A percentile compares a stretch with the other conserved stretches of the same genome.
phyloP scores from a whole-genome alignment of 2,888 invertebrate genomes.

The Pimpla rufipes region DNA sequence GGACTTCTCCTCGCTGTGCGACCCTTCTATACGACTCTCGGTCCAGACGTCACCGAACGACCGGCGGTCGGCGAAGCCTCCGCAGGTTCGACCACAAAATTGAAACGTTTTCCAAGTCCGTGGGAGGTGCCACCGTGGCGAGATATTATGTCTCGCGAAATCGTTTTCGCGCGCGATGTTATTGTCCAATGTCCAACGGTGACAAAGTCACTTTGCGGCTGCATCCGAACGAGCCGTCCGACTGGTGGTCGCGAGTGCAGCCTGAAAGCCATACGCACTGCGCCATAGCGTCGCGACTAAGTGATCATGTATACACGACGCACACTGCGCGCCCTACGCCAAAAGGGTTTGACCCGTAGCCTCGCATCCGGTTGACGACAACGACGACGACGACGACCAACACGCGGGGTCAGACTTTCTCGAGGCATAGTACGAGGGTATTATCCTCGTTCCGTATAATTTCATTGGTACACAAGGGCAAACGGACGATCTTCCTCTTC shows the following conservation, averaged over 20 bases:
- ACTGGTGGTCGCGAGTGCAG: conserved; percentile 1
- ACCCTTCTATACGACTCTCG: conserved; percentile 14
- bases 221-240: conserved; percentile 28
- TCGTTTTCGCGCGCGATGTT: conserved; percentile 47
- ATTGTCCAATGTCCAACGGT: conserved; percentile 37
- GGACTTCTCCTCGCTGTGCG: neutral
- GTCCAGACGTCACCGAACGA: conserved; percentile 10
- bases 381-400: conserved; percentile 56
- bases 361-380: conserved; percentile 67
- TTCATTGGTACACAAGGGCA: conserved; percentile 63
- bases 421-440: conserved; percentile 59
- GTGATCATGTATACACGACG: conserved; percentile 29
- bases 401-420: conserved; percentile 48
- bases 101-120: conserved; percentile 48
- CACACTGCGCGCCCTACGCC: conserved; percentile 14
- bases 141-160: conserved; percentile 47
- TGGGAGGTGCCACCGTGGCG: conserved; percentile 50
- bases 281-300: conserved; percentile 51
- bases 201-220: conserved; percentile 66
- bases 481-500: conserved; percentile 46
- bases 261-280: conserved; percentile 24
- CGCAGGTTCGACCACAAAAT: conserved; percentile 41
- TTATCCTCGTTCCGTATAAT: conserved; percentile 67
- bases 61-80: neutral
- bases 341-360: conserved; percentile 68